Evolutionary conservation across 2,888 invertebrate species (phyloP), one percentile per base, ranked within the genome.

Genomic region (Philonicus albiceps): DNA sequence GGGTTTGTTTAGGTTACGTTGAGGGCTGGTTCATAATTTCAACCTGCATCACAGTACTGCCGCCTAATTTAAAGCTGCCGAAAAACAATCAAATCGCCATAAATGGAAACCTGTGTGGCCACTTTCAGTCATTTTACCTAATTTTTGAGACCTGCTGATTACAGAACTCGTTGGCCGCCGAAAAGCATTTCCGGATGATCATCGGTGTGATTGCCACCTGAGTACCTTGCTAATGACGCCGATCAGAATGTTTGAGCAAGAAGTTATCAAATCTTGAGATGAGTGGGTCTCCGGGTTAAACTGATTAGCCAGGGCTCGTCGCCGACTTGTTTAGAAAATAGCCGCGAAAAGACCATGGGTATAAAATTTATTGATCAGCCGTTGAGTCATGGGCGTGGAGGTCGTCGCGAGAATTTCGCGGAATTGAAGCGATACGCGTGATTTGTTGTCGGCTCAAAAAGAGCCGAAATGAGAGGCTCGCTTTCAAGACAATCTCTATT

Each of bases 141-240:
- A 53, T 53, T 49, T 31, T 49, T 19, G 40, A 72, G 73, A 27
- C 49, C 75, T 49, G 53, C 75, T 53, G 53, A 85, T 85, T 31
- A 85, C 43, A 85, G 76, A 55, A 86, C 86, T 43, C 37, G 86
- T 76, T 78, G 75, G n/a, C 55, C 55, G 76, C 64, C 86, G 76
- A 78, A 3, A 85, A 86, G 86, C 75, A 86, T 86, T 86, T 86
- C 86, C 86, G 86, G 86, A 76, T 86, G 76, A 64, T 27, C 43
- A 73, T 27, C 64, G 27, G 22, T 64, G 30, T 72, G 73, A 64
- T 72, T 43, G 30, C 84, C 84, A 72, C 31, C 30, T 49, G 53
- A 31, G 81, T 31, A 49, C 27, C 84, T 72, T 84, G 84, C 43
- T 84, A 73, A 73, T 73, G 84, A 73, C 40, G 84, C 22, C 64